Evolutionary conservation across 1,140 invertebrate species (phyloP).

Genomic region (Plodia interpunctella): DNA sequence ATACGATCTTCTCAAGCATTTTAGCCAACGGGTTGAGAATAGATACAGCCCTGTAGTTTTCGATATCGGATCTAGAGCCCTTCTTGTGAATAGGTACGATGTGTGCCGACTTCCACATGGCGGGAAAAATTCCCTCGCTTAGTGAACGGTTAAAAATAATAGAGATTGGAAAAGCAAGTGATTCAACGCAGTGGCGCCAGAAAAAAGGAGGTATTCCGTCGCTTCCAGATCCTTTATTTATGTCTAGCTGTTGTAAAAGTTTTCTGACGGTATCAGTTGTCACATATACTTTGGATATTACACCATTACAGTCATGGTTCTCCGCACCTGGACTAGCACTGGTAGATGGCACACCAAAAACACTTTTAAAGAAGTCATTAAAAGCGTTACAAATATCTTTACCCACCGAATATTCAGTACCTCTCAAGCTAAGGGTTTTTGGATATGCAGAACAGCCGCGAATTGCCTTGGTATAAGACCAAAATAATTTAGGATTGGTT

Average conservation of each 20-base stretch:
- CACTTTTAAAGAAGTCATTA: conserved; percentile 3
- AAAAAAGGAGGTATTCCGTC: not conserved
- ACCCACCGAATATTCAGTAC: not conserved
- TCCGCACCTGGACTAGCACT: not conserved
- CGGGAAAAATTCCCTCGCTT: not conserved
- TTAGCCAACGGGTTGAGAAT: not conserved
- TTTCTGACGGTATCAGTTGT: not conserved
- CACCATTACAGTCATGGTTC: not conserved
- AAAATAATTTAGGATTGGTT: conserved; percentile 2
- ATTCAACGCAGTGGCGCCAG: not conserved
- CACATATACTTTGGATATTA: not conserved
- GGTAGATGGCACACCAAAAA: not conserved
- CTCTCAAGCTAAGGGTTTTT: not conserved
- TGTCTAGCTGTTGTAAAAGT: not conserved
- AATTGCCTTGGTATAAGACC: conserved; percentile 1
- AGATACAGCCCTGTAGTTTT: not conserved
- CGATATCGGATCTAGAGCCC: not conserved
- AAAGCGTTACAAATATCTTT: conserved; percentile 9
- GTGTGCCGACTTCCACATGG: not conserved
- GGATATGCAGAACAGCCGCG: conserved; percentile 3
- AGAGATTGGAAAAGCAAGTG: not conserved
- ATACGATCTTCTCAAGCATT: not conserved
- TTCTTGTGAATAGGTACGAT: not conserved
- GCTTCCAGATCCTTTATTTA: not conserved
- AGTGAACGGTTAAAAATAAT: not conserved